Evolutionary conservation across 2,797 vertebrate genomes (phyloP).

Genomic region (Paedocypris micromegethes): DNA sequence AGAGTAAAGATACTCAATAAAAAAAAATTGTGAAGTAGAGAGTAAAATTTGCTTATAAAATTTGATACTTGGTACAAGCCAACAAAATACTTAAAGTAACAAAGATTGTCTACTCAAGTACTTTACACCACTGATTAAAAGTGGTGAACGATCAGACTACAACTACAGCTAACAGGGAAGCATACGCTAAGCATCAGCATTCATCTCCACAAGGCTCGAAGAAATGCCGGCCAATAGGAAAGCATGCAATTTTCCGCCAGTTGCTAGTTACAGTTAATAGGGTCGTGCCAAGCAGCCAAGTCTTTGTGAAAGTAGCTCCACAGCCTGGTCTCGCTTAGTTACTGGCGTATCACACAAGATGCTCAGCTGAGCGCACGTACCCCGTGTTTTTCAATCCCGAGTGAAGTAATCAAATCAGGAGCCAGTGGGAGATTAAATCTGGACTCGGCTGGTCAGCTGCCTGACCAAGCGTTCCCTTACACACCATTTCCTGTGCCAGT

Average conservation of each 20-base stretch:
- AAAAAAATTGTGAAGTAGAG: too few relatives aligned
- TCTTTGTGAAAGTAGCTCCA: constrained; percentile 35
- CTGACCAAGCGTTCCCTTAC: constrained; percentile 65
- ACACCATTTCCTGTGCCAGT: constrained; percentile 56
- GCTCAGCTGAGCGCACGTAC: constrained; percentile 57
- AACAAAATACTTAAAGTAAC: too few relatives aligned
- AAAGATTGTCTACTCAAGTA: too few relatives aligned
- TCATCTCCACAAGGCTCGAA: too few relatives aligned
- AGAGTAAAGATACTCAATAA: too few relatives aligned
- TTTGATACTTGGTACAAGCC: too few relatives aligned
- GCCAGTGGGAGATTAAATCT: constrained; percentile 64
- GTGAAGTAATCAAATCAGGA: constrained; percentile 61
- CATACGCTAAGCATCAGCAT: too few relatives aligned
- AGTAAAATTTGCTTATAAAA: too few relatives aligned
- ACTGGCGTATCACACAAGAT: constrained; percentile 50
- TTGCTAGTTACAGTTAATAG: neutral
- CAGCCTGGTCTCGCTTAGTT: constrained; percentile 48
- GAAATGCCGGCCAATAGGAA: too few relatives aligned
- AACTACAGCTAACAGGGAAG: too few relatives aligned
- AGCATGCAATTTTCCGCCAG: neutral
- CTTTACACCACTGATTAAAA: too few relatives aligned
- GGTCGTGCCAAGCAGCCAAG: neutral
- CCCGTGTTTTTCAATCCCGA: constrained; percentile 58
- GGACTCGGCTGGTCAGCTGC: constrained; percentile 60
- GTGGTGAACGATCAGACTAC: too few relatives aligned